phyloP scores from a whole-genome alignment of 1,140 invertebrate species.

The Portunus trituberculatus region DNA sequence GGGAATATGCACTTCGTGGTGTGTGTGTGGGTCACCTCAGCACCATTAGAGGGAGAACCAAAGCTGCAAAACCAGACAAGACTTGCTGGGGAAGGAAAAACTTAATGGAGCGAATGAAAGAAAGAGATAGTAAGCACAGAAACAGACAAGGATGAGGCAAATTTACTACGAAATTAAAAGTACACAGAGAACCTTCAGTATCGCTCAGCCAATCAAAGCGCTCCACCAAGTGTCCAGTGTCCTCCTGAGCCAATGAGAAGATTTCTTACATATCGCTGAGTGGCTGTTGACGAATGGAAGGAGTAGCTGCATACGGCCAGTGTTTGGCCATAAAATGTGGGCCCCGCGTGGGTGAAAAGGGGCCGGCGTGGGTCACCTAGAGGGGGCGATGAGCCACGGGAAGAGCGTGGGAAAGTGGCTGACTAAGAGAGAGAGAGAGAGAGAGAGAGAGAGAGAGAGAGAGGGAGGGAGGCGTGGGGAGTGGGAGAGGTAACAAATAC shows the following conservation, averaged over 20 bases:
- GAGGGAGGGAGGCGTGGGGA: too few relatives aligned
- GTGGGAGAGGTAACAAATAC: too few relatives aligned
- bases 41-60: not conserved
- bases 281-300: not conserved
- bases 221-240: not conserved
- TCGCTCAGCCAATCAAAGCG: not conserved
- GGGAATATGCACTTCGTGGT: too few relatives aligned
- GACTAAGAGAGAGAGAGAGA: not conserved
- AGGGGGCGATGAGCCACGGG: not conserved
- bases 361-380: not conserved
- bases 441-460: slow-evolving; percentile 46
- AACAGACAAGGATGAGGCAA: not conserved
- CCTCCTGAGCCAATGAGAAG: not conserved
- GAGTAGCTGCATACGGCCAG: not conserved
- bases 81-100: not conserved
- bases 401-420: not conserved
- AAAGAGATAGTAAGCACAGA: not conserved
- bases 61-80: not conserved
- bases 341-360: not conserved
- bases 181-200: not conserved
- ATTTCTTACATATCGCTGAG: not conserved
- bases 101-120: not conserved
- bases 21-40: too few relatives aligned
- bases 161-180: not conserved
- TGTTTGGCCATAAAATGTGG: not conserved